phyloP scores from a whole-genome alignment of 2,113 vertebrate species.

The Cheirogaleus medius region DNA sequence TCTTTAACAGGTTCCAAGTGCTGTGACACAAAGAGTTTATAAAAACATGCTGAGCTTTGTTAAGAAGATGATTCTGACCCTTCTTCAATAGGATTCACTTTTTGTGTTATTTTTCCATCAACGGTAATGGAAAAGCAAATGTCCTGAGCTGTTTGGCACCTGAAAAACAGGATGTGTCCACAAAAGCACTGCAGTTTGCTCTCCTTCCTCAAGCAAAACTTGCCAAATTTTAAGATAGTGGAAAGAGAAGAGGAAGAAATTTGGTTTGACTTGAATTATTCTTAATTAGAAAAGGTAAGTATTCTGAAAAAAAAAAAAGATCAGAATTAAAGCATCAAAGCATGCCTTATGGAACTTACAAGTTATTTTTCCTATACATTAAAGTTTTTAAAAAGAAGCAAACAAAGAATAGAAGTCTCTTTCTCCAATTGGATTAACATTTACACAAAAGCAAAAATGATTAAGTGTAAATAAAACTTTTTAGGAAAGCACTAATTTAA shows the following conservation, averaged over 20 bases:
- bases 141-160: neutral
- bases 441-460: neutral
- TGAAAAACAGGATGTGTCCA: neutral
- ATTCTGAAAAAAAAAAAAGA: neutral
- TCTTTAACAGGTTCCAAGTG: neutral
- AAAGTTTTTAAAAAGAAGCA: neutral
- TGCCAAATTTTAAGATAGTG: neutral
- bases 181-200: neutral
- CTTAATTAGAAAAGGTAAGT: conserved; percentile 16
- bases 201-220: neutral
- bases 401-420: neutral
- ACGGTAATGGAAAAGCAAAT: neutral
- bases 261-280: neutral
- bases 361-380: neutral
- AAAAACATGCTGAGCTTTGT: neutral
- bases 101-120: conserved; percentile 13
- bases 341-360: neutral
- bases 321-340: neutral
- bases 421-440: neutral
- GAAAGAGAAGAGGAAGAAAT: neutral
- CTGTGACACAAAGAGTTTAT: neutral
- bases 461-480: neutral
- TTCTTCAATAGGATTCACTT: neutral
- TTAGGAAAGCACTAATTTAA: neutral
- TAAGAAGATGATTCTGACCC: neutral